Percentiles rank a stretch among this genome's conserved stretches.
Evolutionary conservation across 2,888 invertebrate genomes (phyloP).

Genomic region (Andricus curvator): DNA sequence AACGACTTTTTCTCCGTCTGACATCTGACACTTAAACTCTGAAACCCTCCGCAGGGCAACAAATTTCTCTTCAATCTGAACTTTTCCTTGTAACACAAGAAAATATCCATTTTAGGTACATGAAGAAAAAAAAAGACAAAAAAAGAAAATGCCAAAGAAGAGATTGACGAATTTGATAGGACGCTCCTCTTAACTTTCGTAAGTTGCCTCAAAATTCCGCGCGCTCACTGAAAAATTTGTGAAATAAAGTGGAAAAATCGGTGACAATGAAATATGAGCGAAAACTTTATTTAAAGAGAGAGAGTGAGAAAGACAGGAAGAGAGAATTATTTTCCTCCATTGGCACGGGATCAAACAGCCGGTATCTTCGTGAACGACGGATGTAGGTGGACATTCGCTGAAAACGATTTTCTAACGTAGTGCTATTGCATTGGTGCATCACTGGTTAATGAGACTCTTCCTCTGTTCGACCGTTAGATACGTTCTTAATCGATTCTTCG

Average conservation of each 20-base stretch:
- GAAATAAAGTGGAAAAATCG: slow-evolving; percentile 66
- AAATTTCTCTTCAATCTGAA: not conserved
- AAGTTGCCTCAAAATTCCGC: slow-evolving; percentile 44
- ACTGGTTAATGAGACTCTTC: slow-evolving; percentile 46
- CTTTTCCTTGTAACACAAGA: not conserved
- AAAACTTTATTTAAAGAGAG: slow-evolving; percentile 60
- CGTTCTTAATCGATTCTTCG: slow-evolving; percentile 12
- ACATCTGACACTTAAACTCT: not conserved
- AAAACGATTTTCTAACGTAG: slow-evolving; percentile 66
- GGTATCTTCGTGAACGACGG: slow-evolving; percentile 42
- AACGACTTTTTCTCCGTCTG: not conserved
- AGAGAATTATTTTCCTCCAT: slow-evolving; percentile 58
- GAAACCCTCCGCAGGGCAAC: not conserved
- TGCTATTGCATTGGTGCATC: slow-evolving; percentile 55
- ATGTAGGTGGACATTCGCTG: slow-evolving; percentile 60
- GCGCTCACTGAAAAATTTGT: slow-evolving; percentile 53
- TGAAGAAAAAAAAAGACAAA: not conserved
- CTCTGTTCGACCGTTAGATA: not conserved
- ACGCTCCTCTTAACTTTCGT: not conserved
- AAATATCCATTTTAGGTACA: not conserved
- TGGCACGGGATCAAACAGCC: slow-evolving; percentile 65
- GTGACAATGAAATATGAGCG: slow-evolving; percentile 62
- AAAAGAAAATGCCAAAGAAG: not conserved
- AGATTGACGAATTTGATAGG: not conserved
- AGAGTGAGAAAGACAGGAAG: slow-evolving; percentile 63